Evolutionary conservation across 92 coral and sea anemone species (phyloP).

Genomic region (Diadumene lineata): DNA sequence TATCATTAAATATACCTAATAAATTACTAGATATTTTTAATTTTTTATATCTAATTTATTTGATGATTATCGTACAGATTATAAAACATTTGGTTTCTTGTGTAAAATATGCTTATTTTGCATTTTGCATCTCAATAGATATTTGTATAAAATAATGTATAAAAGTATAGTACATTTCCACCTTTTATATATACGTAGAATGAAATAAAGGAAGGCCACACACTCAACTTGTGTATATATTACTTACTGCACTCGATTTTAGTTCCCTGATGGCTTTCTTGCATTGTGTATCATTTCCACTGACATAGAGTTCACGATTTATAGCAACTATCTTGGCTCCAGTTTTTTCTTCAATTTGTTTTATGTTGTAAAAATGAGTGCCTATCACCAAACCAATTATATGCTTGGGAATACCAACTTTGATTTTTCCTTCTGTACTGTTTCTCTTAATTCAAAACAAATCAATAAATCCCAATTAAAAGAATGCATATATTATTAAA

Average conservation of each 20-base stretch:
- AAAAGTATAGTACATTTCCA: background rate
- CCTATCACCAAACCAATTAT: constrained; percentile 3
- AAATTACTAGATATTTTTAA: no score
- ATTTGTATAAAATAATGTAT: no score
- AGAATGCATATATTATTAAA: no score
- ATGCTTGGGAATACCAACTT: constrained; percentile 7
- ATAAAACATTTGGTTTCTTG: no score
- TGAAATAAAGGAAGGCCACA: background rate
- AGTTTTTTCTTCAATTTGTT: background rate
- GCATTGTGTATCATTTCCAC: background rate
- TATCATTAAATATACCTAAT: no score
- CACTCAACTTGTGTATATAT: background rate
- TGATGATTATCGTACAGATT: no score
- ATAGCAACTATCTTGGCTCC: background rate
- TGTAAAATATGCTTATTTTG: no score
- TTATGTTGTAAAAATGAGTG: background rate
- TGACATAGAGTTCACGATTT: background rate
- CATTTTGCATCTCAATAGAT: no score
- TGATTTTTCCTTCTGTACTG: constrained; percentile 15
- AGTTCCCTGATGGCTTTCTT: background rate
- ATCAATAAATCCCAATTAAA: no score
- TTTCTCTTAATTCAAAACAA: background rate
- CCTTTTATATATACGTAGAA: background rate
- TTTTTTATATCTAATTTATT: no score
- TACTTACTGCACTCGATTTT: background rate